Evolutionary conservation across 2,797 vertebrate species (phyloP), one percentile per base, ranked within the genome.

Genomic region (Leptoclinus maculatus): DNA sequence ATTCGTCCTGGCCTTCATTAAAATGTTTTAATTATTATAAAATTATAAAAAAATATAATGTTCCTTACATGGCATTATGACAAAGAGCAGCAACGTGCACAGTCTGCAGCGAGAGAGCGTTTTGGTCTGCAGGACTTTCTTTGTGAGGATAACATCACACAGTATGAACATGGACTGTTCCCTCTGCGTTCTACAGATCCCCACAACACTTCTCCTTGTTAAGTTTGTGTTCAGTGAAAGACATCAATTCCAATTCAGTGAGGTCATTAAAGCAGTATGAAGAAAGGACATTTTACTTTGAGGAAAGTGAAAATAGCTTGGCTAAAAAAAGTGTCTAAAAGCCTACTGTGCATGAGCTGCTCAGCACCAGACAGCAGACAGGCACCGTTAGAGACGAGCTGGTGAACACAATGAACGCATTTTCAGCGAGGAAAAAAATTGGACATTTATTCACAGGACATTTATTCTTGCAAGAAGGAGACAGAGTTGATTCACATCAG

Each of bases 11-110:
- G 36, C 45, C 47, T 53, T 63, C n/a, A 21, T 57, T 7, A 7
- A 32, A 32, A 32, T n/a, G n/a, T n/a, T n/a, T n/a, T n/a, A n/a
- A n/a, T n/a, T n/a, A 32, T 32, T 32, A 32, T 32, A 1, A 32
- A 32, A 5, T 29, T 5, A 29, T 32, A 32, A 32, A 32, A 32
- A 32, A 32, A 32, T 27, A 49, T 41, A 72, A 69, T 66, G 53
- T 80, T 75, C 38, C 51, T 34, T 34, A 36, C 25, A 34, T 64
- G 59, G 70, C 21, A 13, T 64, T 58, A 47, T 79, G 68, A 54
- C 58, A 76, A 39, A 54, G 21, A 53, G 23, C 57, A 57, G 57
- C 69, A 23, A 14, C 68, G 47, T 4, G 16, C 58, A 41, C 8
- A 29, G 56, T 54, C 63, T 58, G 53, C n/a, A 36, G 23, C 10